phyloP scores from a whole-genome alignment of 2,888 invertebrate genomes.

The Caenorhabditis becei region DNA sequence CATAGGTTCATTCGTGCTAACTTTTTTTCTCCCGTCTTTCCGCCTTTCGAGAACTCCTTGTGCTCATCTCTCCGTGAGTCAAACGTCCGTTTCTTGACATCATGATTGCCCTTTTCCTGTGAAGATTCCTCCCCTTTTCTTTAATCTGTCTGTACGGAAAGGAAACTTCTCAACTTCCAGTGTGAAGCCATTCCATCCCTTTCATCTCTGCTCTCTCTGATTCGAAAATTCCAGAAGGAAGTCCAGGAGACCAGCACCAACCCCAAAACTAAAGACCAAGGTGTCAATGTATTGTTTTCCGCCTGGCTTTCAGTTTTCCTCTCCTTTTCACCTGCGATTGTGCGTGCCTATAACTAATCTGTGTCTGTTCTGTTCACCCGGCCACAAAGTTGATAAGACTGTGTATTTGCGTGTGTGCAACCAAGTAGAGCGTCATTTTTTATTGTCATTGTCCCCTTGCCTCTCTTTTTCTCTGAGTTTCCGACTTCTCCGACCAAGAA shows the following conservation, averaged over 20 bases:
- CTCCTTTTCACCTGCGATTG: constrained; percentile 40
- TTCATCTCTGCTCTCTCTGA: neutral
- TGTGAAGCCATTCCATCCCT: neutral
- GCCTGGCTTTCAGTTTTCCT: constrained; percentile 9
- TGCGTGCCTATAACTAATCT: constrained; percentile 8
- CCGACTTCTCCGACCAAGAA: too few species aligned
- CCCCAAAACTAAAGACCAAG: neutral
- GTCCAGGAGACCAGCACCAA: too few species aligned
- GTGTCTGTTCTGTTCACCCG: constrained; percentile 9
- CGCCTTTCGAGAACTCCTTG: constrained; percentile 26
- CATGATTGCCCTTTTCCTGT: constrained; percentile 41
- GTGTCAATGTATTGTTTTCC: neutral
- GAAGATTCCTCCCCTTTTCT: constrained; percentile 5
- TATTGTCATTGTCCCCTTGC: neutral
- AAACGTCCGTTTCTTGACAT: constrained; percentile 14
- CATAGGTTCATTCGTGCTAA: constrained; percentile 12
- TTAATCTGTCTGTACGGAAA: constrained; percentile 8
- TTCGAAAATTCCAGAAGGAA: neutral
- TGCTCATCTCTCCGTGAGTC: constrained; percentile 21
- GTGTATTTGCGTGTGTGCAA: constrained; percentile 1
- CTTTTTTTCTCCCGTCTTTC: neutral
- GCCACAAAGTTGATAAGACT: constrained; percentile 5
- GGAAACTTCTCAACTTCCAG: neutral
- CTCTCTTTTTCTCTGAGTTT: neutral
- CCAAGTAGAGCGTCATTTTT: constrained; percentile 6